A percentile compares a stretch with the other conserved stretches of the same genome.
phyloP scores from a whole-genome alignment of 2,797 vertebrate species.

The Sebastes itinus region DNA sequence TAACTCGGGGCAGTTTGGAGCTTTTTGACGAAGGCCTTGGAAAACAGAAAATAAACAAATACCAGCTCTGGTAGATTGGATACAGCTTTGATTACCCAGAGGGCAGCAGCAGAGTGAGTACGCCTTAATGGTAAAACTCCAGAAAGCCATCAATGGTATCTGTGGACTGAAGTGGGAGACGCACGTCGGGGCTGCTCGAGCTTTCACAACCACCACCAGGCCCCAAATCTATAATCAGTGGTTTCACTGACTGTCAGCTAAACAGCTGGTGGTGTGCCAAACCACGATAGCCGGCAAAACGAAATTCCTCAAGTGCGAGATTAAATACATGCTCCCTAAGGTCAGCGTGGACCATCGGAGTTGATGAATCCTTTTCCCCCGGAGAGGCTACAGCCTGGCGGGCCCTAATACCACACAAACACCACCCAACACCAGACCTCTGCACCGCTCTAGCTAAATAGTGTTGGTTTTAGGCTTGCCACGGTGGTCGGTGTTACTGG shows the following conservation, averaged over 20 bases:
- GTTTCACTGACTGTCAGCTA: background rate
- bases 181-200: background rate
- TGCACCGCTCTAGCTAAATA: background rate
- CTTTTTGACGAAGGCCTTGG: conserved; percentile 21
- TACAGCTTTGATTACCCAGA: conserved; percentile 14
- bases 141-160: conserved; percentile 5
- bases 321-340: conserved; percentile 5
- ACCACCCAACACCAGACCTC: background rate
- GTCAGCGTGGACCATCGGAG: conserved; percentile 2
- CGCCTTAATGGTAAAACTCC: background rate
- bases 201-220: background rate
- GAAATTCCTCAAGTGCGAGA: conserved; percentile 17
- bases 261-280: conserved; percentile 24
- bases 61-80: conserved; percentile 12
- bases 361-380: conserved; percentile 25
- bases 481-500: no score
- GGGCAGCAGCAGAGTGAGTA: background rate
- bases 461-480: no score
- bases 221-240: background rate
- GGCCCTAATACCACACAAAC: background rate
- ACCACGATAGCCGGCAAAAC: conserved; percentile 12
- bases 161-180: background rate
- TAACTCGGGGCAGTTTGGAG: conserved; percentile 20
- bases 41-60: conserved; percentile 38
- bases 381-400: background rate